Percentiles rank a stretch among this genome's conserved stretches.
Conservation (phyloP, 2,888 invertebrate genomes). For the Griposia aprilina region DNA sequence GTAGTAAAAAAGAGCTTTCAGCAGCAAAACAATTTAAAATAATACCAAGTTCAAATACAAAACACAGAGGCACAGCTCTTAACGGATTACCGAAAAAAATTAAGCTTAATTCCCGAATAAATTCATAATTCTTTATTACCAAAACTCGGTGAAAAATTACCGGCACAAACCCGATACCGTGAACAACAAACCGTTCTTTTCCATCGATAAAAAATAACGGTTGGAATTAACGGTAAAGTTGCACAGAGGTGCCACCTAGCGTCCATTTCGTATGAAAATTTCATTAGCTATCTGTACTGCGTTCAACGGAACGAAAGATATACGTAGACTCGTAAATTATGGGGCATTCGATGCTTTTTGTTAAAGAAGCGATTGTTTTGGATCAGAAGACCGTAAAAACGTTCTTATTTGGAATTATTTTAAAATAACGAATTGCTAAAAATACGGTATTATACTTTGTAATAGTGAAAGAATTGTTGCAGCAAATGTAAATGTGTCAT, state of each 20-base stretch:
- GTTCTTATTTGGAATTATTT: not conserved
- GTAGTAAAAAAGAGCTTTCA: not conserved
- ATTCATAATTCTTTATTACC: conserved; percentile 46
- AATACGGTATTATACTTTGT: not conserved
- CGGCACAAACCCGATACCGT: conserved; percentile 1
- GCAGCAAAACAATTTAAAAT: not conserved
- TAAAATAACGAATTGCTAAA: not conserved
- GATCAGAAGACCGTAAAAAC: not conserved
- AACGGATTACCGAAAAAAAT: conserved; percentile 28
- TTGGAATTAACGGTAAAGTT: conserved; percentile 52
- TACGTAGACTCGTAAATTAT: conserved; percentile 60
- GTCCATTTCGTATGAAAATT: conserved; percentile 83
- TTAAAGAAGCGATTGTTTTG: not conserved
- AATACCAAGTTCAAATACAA: not conserved
- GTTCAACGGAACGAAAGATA: conserved; percentile 41
- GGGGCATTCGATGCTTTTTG: conserved; percentile 56
- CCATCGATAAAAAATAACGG: conserved; percentile 59
- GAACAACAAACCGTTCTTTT: conserved; percentile 62
- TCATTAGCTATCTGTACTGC: conserved; percentile 78
- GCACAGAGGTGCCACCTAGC: conserved; percentile 60
- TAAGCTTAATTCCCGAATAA: conserved; percentile 24
- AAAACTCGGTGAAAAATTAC: conserved; percentile 33
- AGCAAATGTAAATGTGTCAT: not conserved
- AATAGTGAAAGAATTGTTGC: not conserved
- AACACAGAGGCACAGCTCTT: conserved; percentile 3